Conservation (phyloP, 2,888 invertebrate genomes). For the Harpalus rubripes region DNA sequence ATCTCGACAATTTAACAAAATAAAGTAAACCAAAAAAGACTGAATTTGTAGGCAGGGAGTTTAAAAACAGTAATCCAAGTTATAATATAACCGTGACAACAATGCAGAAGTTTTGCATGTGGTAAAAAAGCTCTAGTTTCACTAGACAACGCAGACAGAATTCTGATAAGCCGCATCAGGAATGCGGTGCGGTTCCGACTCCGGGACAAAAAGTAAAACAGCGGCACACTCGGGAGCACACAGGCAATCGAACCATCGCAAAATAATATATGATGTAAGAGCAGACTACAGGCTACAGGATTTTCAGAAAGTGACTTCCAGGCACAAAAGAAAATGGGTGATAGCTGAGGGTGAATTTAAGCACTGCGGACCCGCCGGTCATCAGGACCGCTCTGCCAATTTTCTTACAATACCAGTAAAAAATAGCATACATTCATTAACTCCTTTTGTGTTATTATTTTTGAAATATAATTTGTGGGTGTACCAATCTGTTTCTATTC, state of each 20-base stretch:
- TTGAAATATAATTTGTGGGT: no score
- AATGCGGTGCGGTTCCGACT: constrained; percentile 7
- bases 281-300: constrained; percentile 22
- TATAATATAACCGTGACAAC: constrained; percentile 41
- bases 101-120: constrained; percentile 27
- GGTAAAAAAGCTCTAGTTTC: constrained; percentile 23
- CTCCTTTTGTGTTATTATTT: no score
- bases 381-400: no score
- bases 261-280: constrained; percentile 57
- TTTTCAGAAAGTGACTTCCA: constrained; percentile 35
- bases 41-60: constrained; percentile 10
- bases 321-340: constrained; percentile 46
- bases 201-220: constrained; percentile 34
- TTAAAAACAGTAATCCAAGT: constrained; percentile 38
- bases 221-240: constrained; percentile 29
- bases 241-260: constrained; percentile 20
- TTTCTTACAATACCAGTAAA: no score
- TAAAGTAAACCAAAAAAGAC: constrained; percentile 1
- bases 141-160: constrained; percentile 34
- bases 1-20: constrained; percentile 23
- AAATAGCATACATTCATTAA: no score
- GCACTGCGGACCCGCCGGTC: not conserved
- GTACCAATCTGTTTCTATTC: no score
- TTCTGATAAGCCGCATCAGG: constrained; percentile 48
- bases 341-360: constrained; percentile 48